Evolutionary conservation across 2,113 vertebrate genomes (phyloP).

Genomic region (Pedionomus torquatus): DNA sequence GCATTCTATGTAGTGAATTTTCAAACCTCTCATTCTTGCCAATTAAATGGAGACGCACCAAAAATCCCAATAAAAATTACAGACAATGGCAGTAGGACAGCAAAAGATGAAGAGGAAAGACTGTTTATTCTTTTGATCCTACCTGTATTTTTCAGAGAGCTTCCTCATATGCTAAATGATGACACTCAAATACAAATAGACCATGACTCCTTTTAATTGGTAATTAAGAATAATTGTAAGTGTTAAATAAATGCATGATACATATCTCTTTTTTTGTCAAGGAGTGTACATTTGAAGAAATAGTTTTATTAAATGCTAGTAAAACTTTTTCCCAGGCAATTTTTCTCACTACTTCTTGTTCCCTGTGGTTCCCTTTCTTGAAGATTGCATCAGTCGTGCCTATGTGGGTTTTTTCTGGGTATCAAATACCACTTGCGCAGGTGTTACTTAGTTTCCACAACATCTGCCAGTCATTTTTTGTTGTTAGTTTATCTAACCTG

Average conservation of each 20-base stretch:
- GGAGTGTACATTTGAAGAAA: background rate
- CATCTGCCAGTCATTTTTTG: slow-evolving; percentile 50
- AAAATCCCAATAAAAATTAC: background rate
- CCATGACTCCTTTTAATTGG: slow-evolving; percentile 11
- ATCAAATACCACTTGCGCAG: slow-evolving; percentile 26
- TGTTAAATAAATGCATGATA: background rate
- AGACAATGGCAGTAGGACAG: background rate
- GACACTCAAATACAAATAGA: slow-evolving; percentile 14
- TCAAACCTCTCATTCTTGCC: background rate
- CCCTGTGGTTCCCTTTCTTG: background rate
- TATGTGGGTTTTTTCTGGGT: background rate
- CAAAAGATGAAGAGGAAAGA: background rate
- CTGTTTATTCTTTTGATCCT: slow-evolving; percentile 13
- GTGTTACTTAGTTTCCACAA: slow-evolving; percentile 39
- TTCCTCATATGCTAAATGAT: background rate
- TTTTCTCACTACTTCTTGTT: background rate
- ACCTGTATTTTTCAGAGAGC: background rate
- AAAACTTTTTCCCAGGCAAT: slow-evolving; percentile 24
- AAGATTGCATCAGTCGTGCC: background rate
- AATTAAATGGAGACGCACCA: slow-evolving; percentile 17
- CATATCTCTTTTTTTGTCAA: background rate
- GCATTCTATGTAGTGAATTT: background rate
- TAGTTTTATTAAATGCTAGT: background rate
- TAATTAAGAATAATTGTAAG: slow-evolving; percentile 40
- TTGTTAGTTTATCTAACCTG: slow-evolving; percentile 13